These are phyloP conservation scores for Carposina sasakii DNA, from an alignment of 1,140 invertebrate species.

Conservation along the genomic window DNA sequence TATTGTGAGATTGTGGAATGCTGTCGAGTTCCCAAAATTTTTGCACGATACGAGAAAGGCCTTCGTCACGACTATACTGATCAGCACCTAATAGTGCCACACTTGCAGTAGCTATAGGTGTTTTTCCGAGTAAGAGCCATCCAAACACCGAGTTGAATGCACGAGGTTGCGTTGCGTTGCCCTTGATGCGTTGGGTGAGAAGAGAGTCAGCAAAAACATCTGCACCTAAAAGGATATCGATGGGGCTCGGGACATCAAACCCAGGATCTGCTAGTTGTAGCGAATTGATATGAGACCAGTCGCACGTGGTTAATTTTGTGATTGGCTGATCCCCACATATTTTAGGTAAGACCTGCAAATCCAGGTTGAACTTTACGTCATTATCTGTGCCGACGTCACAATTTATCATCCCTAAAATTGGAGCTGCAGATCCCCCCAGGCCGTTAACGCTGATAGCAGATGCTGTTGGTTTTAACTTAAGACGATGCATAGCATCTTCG, in stretches of 20 bases:
- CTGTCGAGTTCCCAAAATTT: slow-evolving; percentile 17
- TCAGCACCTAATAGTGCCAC: no score
- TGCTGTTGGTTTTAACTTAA: slow-evolving; percentile 13
- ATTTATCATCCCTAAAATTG: slow-evolving; percentile 7
- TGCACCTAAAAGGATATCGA: slow-evolving; percentile 20
- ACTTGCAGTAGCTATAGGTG: no score
- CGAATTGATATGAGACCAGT: slow-evolving; percentile 15
- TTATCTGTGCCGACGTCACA: slow-evolving; percentile 8
- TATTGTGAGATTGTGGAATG: neutral
- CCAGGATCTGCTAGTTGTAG: slow-evolving; percentile 20
- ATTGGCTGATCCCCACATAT: slow-evolving; percentile 26
- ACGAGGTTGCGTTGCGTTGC: no score
- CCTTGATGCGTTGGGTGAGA: no score
- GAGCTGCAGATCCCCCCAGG: slow-evolving; percentile 8
- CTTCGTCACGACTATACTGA: no score
- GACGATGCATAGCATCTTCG: slow-evolving; percentile 12
- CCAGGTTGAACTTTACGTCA: slow-evolving; percentile 8
- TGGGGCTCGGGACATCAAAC: slow-evolving; percentile 17
- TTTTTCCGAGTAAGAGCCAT: no score
- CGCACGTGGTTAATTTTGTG: slow-evolving; percentile 14
- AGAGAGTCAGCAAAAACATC: slow-evolving; percentile 15
- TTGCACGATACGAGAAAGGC: no score
- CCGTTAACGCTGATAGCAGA: slow-evolving; percentile 7
- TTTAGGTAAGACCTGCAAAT: slow-evolving; percentile 13
- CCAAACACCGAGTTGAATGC: no score